Conservation (phyloP, 2,797 vertebrate species). For the Anabacerthia variegaticeps region DNA sequence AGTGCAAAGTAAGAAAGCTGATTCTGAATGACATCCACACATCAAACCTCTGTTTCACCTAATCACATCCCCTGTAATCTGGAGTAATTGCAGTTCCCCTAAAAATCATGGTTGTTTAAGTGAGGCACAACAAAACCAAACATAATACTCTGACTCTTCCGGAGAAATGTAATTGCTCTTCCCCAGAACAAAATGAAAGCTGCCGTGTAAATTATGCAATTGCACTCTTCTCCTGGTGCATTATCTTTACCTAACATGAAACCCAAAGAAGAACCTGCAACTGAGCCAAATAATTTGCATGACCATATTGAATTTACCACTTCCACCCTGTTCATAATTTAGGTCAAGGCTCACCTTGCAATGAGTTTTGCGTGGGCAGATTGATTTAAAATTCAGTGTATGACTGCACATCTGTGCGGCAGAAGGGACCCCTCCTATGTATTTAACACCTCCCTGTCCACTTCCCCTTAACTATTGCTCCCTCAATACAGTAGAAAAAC, state of each 20-base stretch:
- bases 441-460: background rate
- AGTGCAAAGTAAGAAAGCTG: background rate
- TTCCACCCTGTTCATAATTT: background rate
- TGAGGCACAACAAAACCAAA: background rate
- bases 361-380: background rate
- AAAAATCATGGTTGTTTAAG: background rate
- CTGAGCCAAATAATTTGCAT: conserved; percentile 10
- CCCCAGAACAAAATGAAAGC: background rate
- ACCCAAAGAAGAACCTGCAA: background rate
- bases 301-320: background rate
- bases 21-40: background rate
- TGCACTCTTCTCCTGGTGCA: background rate
- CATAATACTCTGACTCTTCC: background rate
- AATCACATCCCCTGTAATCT: background rate
- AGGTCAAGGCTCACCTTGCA: background rate
- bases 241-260: background rate
- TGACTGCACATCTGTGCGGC: background rate
- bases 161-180: background rate
- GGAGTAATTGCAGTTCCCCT: background rate
- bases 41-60: background rate
- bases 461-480: background rate
- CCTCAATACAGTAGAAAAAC: background rate
- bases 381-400: background rate
- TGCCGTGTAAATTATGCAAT: background rate
- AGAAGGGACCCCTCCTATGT: background rate